phyloP scores from a whole-genome alignment of 2,797 vertebrate species.

The Ptychobarbus kaznakovi region DNA sequence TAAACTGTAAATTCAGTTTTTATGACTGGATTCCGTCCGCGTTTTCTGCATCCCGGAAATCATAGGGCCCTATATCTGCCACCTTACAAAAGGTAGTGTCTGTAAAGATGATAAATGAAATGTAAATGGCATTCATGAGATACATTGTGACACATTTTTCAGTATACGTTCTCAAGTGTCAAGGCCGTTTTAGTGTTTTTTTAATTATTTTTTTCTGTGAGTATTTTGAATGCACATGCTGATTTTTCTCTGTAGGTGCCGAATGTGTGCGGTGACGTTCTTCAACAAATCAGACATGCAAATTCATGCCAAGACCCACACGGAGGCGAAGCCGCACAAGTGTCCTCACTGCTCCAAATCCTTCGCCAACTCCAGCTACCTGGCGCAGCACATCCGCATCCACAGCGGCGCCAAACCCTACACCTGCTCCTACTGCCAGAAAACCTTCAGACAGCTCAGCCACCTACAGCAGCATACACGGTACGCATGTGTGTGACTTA shows the following conservation, averaged over 20 bases:
- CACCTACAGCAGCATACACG: conserved; percentile 99
- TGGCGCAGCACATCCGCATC: conserved; percentile 99
- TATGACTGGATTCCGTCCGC: too few species aligned
- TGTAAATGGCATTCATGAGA: background rate
- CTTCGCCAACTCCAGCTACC: conserved; percentile 99
- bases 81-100: background rate
- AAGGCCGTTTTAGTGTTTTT: background rate
- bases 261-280: conserved; percentile 98
- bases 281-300: conserved; percentile 99
- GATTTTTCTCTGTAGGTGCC: conserved; percentile 80
- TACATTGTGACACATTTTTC: background rate
- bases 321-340: conserved; percentile 98
- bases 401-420: conserved; percentile 99
- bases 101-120: background rate
- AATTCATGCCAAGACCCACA: conserved; percentile 97
- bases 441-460: conserved; percentile 98
- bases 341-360: conserved; percentile 99
- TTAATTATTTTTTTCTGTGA: background rate
- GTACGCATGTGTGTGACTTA: conserved; percentile 70
- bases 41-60: too few species aligned
- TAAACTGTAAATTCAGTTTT: too few species aligned
- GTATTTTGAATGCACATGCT: background rate
- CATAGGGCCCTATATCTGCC: background rate
- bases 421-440: conserved; percentile 98
- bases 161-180: background rate